Percentiles rank a stretch among this genome's conserved stretches.
These are phyloP conservation scores for Polydrusus tereticollis DNA, from an alignment of 2,888 invertebrate species.

Conservation along the genomic window DNA sequence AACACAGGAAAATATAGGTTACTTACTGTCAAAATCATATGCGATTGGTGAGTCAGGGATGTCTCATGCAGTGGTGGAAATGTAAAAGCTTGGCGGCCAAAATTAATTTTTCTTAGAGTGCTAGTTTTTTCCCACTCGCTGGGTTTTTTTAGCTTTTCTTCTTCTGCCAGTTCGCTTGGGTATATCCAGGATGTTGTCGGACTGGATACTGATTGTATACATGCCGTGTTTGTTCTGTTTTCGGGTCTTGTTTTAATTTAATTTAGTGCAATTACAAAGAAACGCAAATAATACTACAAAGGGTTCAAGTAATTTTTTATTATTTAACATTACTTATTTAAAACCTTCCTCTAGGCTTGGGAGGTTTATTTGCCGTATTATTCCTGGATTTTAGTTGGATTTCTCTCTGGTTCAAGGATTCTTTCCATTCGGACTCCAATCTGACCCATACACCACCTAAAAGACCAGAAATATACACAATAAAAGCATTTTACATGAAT, in stretches of 20 bases:
- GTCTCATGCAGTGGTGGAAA: background rate
- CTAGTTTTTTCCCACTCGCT: too few species aligned
- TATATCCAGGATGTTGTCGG: too few species aligned
- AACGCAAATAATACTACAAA: too few species aligned
- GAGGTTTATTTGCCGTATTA: background rate
- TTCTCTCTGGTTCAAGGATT: slow-evolving; percentile 60
- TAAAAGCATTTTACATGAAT: background rate
- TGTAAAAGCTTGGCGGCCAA: background rate
- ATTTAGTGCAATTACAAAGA: too few species aligned
- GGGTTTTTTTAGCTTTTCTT: background rate
- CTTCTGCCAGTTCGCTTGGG: too few species aligned
- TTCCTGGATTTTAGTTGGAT: slow-evolving; percentile 35
- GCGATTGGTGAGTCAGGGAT: slow-evolving; percentile 15
- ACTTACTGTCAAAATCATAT: slow-evolving; percentile 50
- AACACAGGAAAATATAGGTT: too few species aligned
- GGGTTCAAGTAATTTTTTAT: background rate
- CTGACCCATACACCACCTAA: slow-evolving; percentile 81
- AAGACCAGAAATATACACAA: slow-evolving; percentile 25
- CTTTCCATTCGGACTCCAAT: slow-evolving; percentile 84
- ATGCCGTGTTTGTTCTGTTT: too few species aligned
- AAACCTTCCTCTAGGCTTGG: slow-evolving; percentile 25
- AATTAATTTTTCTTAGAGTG: too few species aligned
- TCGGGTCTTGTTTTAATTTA: too few species aligned
- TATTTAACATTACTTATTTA: background rate
- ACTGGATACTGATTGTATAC: too few species aligned